Evolutionary conservation across 2,113 vertebrate species (phyloP), one percentile per base, ranked within the genome.

Genomic region (Hydrolagus affinis): DNA sequence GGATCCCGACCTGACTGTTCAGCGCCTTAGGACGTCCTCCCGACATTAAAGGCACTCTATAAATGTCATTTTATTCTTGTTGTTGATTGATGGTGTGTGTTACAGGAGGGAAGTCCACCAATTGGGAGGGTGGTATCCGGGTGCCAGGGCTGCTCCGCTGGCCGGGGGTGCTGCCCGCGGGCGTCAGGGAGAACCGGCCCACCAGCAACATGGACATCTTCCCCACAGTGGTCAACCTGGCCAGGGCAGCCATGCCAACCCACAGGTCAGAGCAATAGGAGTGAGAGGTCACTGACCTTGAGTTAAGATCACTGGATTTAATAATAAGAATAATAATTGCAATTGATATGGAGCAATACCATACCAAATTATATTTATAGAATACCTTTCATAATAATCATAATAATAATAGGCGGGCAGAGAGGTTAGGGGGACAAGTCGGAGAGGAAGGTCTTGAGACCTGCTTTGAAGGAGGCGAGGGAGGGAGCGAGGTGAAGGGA

Each of bases 121-220:
- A 95, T 72, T 97, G 95, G 94, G 96, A 98, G 90, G 96, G 96
- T 85, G 97, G 96, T 0, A 96, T 97, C 88, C 93, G 95, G 17
- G 92, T 98, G 3, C 96, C 95, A 0, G 96, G 95, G 10, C 88
- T 97, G 57, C 64, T 98, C 0, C 88, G 90, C 0, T 96, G 95
- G 96, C 90, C 92, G 0, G 91, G 93, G 0, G 87, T 88, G 8
- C 85, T 97, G 73, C 90, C 87, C 0, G 83, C 88, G 0, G 92
- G 93, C 64, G 85, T 70, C 11, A 32, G 87, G 75, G 86, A 94
- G 0, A 88, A 94, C 2, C 90, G 93, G n/a, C 94, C 94, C 30
- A 96, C 95, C 0, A 97, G 96, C 90, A 96, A 96, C 91, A 97
- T 98, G 96, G 97, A 97, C 88, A 9, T 97, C 71, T 97, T 97